phyloP scores from a whole-genome alignment of 2,888 invertebrate species.

The Heteropelma amictum region DNA sequence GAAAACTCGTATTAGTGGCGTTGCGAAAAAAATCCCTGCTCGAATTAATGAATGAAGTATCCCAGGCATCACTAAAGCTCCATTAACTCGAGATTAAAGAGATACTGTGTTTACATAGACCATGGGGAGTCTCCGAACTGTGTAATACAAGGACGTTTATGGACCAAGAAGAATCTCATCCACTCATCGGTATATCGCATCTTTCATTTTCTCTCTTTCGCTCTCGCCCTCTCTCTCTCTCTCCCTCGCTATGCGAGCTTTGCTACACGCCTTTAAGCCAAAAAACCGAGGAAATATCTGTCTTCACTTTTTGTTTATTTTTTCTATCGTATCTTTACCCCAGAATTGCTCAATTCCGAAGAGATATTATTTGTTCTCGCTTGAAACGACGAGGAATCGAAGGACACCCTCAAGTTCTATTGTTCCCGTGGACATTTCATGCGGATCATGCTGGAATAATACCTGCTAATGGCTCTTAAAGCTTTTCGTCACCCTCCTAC shows the following conservation, averaged over 20 bases:
- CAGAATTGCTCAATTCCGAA: constrained; percentile 51
- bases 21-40: not conserved
- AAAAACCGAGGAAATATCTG: not conserved
- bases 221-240: not conserved
- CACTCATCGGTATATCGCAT: constrained; percentile 24
- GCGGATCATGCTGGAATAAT: constrained; percentile 70
- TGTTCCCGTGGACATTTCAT: constrained; percentile 64
- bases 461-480: constrained; percentile 69
- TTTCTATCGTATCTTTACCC: constrained; percentile 42
- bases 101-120: constrained; percentile 70
- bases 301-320: constrained; percentile 60
- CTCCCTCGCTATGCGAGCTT: too few relatives aligned
- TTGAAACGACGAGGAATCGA: constrained; percentile 54
- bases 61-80: constrained; percentile 62
- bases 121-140: constrained; percentile 63
- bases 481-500: constrained; percentile 43
- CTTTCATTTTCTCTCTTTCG: constrained; percentile 39
- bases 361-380: constrained; percentile 62
- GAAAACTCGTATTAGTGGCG: not conserved
- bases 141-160: constrained; percentile 63
- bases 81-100: constrained; percentile 74
- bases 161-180: constrained; percentile 37
- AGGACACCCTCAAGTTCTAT: constrained; percentile 57
- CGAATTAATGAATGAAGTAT: constrained; percentile 28
- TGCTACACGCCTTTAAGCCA: not conserved